phyloP scores from a whole-genome alignment of 64 coral and sea anemone species.

The Montipora sp. region DNA sequence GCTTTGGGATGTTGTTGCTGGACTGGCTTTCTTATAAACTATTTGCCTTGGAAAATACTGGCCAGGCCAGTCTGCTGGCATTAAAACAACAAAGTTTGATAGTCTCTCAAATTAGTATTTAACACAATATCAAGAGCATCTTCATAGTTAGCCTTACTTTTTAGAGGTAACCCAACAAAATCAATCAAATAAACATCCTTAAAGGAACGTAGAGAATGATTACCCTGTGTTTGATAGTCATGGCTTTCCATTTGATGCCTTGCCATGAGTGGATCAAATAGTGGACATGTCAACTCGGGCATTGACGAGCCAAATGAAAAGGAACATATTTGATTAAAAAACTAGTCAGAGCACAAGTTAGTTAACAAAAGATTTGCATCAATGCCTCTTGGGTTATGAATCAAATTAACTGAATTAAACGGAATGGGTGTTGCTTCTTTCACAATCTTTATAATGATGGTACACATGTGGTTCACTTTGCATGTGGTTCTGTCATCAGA shows the following conservation, averaged over 20 bases:
- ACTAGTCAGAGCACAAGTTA: slow-evolving; percentile 32
- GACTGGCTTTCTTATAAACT: no score
- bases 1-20: neutral
- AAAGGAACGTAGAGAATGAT: no score
- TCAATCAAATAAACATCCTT: no score
- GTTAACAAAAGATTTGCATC: slow-evolving; percentile 34
- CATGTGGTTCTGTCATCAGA: neutral
- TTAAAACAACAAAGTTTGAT: no score
- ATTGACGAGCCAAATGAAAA: slow-evolving; percentile 47
- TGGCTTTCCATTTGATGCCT: no score
- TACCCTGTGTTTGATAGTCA: no score
- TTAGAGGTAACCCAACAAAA: no score
- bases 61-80: neutral
- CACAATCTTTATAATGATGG: slow-evolving; percentile 49
- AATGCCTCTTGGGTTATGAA: slow-evolving; percentile 25
- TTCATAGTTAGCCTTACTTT: no score
- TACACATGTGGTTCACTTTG: slow-evolving; percentile 33
- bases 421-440: slow-evolving; percentile 21
- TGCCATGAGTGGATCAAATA: no score
- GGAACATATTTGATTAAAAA: slow-evolving; percentile 19
- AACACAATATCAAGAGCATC: no score
- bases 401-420: neutral
- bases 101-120: no score
- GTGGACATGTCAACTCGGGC: slow-evolving; percentile 22
- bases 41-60: no score